These are phyloP conservation scores for Lasioglossum morio DNA, from an alignment of 2,888 invertebrate genomes.

Conservation along the genomic window DNA sequence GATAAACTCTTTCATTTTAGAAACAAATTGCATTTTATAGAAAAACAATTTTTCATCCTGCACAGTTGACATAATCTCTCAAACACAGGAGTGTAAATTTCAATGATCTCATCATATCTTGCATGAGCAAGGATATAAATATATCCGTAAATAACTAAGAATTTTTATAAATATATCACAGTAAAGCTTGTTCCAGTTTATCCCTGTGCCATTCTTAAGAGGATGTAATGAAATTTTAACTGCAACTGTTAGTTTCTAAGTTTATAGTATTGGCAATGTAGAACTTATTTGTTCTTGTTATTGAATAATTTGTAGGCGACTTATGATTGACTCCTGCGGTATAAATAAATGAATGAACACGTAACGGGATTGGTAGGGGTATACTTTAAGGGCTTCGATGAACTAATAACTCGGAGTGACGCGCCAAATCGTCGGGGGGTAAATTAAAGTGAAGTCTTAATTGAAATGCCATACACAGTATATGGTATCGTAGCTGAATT, in stretches of 20 bases:
- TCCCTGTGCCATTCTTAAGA: not conserved
- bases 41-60: not conserved
- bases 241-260: not conserved
- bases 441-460: slow-evolving; percentile 77
- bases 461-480: slow-evolving; percentile 60
- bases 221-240: slow-evolving; percentile 3
- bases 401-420: slow-evolving; percentile 60
- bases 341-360: slow-evolving; percentile 28
- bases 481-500: slow-evolving; percentile 35
- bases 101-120: not conserved
- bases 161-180: not conserved
- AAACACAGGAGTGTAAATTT: not conserved
- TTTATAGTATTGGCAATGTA: slow-evolving; percentile 15
- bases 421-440: slow-evolving; percentile 72
- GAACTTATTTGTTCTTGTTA: not conserved
- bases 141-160: not conserved
- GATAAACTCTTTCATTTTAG: too few species aligned
- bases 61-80: not conserved
- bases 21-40: not conserved
- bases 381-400: slow-evolving; percentile 66
- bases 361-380: slow-evolving; percentile 44
- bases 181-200: not conserved
- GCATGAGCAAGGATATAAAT: too few species aligned
- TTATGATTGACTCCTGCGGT: slow-evolving; percentile 19
- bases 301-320: slow-evolving; percentile 23